Evolutionary conservation across 1,140 invertebrate genomes (phyloP), one percentile per base, ranked within the genome.

Genomic region (Euura saliciscinereae): DNA sequence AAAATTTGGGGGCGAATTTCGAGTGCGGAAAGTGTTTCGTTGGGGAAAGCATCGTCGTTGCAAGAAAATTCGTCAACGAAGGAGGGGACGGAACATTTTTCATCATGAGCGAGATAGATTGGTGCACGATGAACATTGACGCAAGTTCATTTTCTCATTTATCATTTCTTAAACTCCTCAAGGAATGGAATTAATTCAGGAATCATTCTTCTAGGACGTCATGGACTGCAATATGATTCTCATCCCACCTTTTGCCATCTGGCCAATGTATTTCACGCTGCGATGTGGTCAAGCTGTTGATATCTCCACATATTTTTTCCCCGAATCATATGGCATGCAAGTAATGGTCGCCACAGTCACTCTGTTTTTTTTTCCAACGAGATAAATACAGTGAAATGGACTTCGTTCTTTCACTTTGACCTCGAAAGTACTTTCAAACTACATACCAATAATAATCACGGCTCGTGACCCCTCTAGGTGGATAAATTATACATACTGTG

Each of bases 91-190:
- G 80, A 43, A 76, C 70, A 69, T 86, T 86, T 77, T 84, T 85
- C 64, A 70, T 83, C 43, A 81, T 85, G 69, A 85, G 80, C 46
- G 84, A 86, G 72, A 75, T 78, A 6, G 82, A 86, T 59, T 86
- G 85, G 84, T 75, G 73, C 44, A 77, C 74, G 3, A 82, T 81
- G 77, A 69, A 78, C 46, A 78, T 85, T 13, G 67, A 77, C 71
- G 84, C 82, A 75, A 69, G 66, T 64, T 59, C 28, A 45, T 45
- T 10, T 66, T 7, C 4, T 44, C 28, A 8, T 70, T 42, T 68
- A 45, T 69, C 69, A 6, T 66, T 70, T 28, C 28, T 28, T 0
- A 28, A 28, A 45, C 13, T 69, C 1, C 44, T 45, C 44, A 28
- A 28, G 44, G 4, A 51, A n/a, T 45, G 44, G 43, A 71, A 44